Evolutionary conservation across 2,888 invertebrate genomes (phyloP).

Genomic region (Psylliodes chrysocephalus): DNA sequence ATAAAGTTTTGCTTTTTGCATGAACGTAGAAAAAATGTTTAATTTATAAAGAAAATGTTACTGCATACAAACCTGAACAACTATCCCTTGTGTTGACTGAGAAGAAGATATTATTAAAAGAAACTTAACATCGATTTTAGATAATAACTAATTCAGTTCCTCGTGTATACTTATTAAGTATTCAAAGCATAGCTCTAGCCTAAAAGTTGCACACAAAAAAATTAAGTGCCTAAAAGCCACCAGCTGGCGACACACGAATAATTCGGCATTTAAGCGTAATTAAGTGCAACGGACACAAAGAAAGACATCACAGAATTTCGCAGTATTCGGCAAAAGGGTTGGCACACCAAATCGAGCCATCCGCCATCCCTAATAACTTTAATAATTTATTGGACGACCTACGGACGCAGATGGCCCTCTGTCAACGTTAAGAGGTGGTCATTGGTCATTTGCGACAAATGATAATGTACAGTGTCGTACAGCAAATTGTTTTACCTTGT

Average conservation of each 20-base stretch:
- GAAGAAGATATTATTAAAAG: too few relatives aligned
- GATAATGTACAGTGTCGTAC: slow-evolving; percentile 48
- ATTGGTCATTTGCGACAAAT: slow-evolving; percentile 57
- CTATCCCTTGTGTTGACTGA: too few relatives aligned
- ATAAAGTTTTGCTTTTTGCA: too few relatives aligned
- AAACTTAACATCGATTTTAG: too few relatives aligned
- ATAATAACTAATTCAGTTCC: too few relatives aligned
- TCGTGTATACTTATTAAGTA: too few relatives aligned
- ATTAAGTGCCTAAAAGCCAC: neutral
- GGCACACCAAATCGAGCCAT: slow-evolving; percentile 34
- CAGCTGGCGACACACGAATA: slow-evolving; percentile 3
- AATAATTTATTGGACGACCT: slow-evolving; percentile 54
- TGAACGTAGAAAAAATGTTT: too few relatives aligned
- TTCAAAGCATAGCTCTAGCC: too few relatives aligned
- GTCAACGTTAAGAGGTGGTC: slow-evolving; percentile 56
- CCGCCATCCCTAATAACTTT: slow-evolving; percentile 42
- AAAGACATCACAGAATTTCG: slow-evolving; percentile 8
- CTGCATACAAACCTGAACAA: too few relatives aligned
- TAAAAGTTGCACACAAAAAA: neutral
- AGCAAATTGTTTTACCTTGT: neutral
- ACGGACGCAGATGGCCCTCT: slow-evolving; percentile 56
- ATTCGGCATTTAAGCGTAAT: slow-evolving; percentile 3
- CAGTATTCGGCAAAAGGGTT: slow-evolving; percentile 29
- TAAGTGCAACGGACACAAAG: slow-evolving; percentile 7
- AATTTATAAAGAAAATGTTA: too few relatives aligned